phyloP scores from a whole-genome alignment of 2,888 invertebrate species.

The Pristionchus arcanus region DNA sequence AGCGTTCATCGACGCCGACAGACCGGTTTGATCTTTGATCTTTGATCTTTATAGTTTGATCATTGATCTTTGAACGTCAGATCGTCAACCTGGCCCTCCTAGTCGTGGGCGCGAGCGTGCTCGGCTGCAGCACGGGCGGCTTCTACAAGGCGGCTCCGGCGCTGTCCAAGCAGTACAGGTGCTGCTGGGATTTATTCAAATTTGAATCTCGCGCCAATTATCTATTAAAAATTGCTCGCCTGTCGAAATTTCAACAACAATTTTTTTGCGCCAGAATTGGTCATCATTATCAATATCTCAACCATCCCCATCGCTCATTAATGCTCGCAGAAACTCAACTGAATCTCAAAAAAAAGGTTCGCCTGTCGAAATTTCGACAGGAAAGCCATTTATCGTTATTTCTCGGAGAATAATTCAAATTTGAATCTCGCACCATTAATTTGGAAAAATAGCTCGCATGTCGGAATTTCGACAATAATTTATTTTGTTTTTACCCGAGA shows the following conservation, averaged over 20 bases:
- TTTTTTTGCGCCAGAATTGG: background rate
- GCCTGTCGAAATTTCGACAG: no score
- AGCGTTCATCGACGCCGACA: constrained; percentile 59
- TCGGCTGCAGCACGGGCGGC: constrained; percentile 76
- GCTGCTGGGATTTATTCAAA: background rate
- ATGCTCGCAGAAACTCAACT: no score
- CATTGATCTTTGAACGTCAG: constrained; percentile 39
- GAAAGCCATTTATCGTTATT: no score
- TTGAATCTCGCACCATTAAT: background rate
- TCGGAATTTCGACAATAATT: background rate
- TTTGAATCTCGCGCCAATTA: background rate
- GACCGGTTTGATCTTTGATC: background rate
- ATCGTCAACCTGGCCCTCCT: constrained; percentile 65
- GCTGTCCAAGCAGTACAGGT: constrained; percentile 74
- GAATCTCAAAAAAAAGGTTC: no score
- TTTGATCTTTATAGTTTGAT: background rate
- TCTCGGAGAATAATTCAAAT: background rate
- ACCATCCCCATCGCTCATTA: no score
- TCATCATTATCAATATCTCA: no score
- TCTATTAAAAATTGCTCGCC: background rate
- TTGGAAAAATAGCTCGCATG: background rate
- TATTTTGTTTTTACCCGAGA: no score
- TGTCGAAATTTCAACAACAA: background rate
- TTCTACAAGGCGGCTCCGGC: constrained; percentile 77
- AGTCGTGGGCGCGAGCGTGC: constrained; percentile 65